Evolutionary conservation across 2,113 vertebrate genomes (phyloP).

Genomic region (Fulica atra): DNA sequence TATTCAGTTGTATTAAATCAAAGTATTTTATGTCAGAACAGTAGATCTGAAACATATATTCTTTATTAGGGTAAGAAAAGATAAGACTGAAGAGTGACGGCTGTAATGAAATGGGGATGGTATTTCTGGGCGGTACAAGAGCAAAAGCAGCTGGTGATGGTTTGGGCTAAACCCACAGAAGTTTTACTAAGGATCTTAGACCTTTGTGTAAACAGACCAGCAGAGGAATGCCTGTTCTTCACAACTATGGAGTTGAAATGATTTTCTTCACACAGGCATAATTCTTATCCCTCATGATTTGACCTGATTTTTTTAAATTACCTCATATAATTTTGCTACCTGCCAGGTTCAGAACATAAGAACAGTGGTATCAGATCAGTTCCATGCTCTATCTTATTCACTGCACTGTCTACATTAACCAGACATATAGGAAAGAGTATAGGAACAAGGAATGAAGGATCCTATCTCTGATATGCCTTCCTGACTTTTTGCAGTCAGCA

Average conservation of each 20-base stretch:
- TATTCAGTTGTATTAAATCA: background rate
- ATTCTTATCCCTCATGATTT: background rate
- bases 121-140: background rate
- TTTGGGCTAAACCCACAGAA: background rate
- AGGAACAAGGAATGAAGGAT: background rate
- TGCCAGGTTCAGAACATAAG: background rate
- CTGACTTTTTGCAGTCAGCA: background rate
- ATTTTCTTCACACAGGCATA: background rate
- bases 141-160: background rate
- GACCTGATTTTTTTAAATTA: constrained; percentile 38
- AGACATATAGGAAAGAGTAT: background rate
- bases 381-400: background rate
- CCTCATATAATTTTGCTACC: background rate
- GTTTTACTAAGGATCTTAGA: background rate
- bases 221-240: background rate
- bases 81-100: background rate
- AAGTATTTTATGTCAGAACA: background rate
- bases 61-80: background rate
- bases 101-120: background rate
- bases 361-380: background rate
- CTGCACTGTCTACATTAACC: background rate
- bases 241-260: background rate
- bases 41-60: background rate
- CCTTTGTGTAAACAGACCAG: background rate
- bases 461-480: background rate